A percentile compares a stretch with the other conserved stretches of the same genome.
Evolutionary conservation across 2,113 vertebrate genomes (phyloP).

Genomic region (Gallinago undulata): DNA sequence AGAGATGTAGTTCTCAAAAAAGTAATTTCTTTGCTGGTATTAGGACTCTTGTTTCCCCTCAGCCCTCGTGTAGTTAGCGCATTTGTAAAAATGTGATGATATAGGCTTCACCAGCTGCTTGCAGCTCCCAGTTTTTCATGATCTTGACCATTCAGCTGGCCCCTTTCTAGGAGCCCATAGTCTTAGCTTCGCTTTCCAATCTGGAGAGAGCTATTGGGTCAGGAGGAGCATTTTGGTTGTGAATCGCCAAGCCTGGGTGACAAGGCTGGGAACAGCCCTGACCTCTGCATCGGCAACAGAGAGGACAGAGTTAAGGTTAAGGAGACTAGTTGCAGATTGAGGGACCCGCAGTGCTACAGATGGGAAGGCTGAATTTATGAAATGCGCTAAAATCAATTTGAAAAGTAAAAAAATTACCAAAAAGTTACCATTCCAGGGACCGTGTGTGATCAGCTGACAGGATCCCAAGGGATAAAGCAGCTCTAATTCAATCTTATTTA

Average conservation of each 20-base stretch:
- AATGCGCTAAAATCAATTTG: neutral
- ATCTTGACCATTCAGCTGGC: neutral
- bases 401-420: neutral
- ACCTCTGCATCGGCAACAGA: no score
- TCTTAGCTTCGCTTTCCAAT: neutral
- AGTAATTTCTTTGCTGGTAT: neutral
- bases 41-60: neutral
- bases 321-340: neutral
- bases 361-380: neutral
- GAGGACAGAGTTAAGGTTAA: neutral
- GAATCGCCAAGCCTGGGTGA: neutral
- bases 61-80: neutral
- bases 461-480: neutral
- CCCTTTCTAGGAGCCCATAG: accelerated
- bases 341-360: neutral
- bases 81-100: neutral
- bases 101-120: neutral
- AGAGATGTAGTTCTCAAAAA: neutral
- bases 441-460: neutral
- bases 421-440: neutral
- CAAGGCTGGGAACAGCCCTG: no score
- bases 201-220: neutral
- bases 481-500: neutral
- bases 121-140: neutral
- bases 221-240: neutral